Conservation (phyloP, 1,140 invertebrate genomes). For the Polyergus mexicanus region DNA sequence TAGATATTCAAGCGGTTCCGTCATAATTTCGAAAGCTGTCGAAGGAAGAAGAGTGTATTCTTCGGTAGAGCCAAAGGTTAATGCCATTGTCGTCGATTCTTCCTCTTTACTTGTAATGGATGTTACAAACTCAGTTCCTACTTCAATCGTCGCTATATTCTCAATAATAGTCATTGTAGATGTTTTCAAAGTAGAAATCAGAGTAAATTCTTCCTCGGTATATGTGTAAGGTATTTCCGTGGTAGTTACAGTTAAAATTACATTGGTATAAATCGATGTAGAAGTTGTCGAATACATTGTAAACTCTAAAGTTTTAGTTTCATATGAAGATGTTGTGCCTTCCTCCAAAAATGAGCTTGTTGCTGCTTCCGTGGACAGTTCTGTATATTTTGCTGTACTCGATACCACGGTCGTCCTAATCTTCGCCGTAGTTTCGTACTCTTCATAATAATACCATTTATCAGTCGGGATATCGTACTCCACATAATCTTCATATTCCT, state of each 20-base stretch:
- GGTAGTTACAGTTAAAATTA: not conserved
- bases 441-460: conserved; percentile 38
- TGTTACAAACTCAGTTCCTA: not conserved
- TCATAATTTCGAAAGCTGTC: conserved; percentile 17
- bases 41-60: conserved; percentile 40
- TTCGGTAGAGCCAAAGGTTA: conserved; percentile 38
- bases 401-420: not conserved
- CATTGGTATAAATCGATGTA: not conserved
- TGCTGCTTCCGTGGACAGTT: not conserved
- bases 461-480: conserved; percentile 27
- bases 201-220: not conserved
- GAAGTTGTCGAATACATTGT: not conserved
- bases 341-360: not conserved
- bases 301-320: conserved; percentile 11
- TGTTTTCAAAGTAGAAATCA: conserved; percentile 7
- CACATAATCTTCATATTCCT: conserved; percentile 27
- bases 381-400: conserved; percentile 13
- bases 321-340: conserved; percentile 11
- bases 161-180: not conserved
- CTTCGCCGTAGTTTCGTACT: conserved; percentile 12
- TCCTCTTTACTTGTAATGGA: not conserved
- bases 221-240: not conserved
- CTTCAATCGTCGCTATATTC: not conserved
- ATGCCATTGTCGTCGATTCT: not conserved
- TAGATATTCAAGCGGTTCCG: conserved; percentile 23